These are phyloP conservation scores for Diprion similis DNA, from an alignment of 1,140 invertebrate genomes.

Conservation along the genomic window DNA sequence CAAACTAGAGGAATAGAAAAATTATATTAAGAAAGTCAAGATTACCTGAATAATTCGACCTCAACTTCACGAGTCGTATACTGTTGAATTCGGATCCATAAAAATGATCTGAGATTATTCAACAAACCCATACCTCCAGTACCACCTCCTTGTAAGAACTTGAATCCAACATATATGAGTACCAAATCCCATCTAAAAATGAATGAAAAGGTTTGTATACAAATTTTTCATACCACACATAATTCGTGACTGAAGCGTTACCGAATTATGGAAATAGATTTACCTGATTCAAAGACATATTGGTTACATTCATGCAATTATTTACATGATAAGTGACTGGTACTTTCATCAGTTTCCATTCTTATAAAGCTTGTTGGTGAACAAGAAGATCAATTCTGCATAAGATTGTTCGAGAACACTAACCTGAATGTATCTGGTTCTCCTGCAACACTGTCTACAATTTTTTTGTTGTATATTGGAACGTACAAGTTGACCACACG, in stretches of 20 bases:
- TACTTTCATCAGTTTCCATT: too few relatives aligned
- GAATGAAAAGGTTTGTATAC: too few relatives aligned
- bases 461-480: conserved; percentile 92
- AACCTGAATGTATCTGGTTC: conserved; percentile 49
- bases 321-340: too few relatives aligned
- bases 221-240: neutral
- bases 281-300: neutral
- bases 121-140: conserved; percentile 91
- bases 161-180: conserved; percentile 83
- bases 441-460: conserved; percentile 65
- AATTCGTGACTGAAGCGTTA: neutral
- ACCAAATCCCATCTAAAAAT: conserved; percentile 83
- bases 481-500: conserved; percentile 93
- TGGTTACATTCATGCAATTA: too few relatives aligned
- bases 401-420: neutral
- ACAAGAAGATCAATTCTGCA: too few relatives aligned
- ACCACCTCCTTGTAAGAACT: conserved; percentile 93
- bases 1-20: conserved; percentile 9
- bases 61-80: conserved; percentile 93
- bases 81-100: conserved; percentile 96
- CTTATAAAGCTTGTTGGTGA: too few relatives aligned
- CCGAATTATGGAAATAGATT: neutral
- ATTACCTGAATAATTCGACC: conserved; percentile 64
- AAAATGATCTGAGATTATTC: conserved; percentile 87
- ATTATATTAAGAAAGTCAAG: conserved; percentile 8